A percentile compares a stretch with the other conserved stretches of the same genome.
Evolutionary conservation across 2,113 vertebrate genomes (phyloP).

Genomic region (Excalfactoria chinensis): DNA sequence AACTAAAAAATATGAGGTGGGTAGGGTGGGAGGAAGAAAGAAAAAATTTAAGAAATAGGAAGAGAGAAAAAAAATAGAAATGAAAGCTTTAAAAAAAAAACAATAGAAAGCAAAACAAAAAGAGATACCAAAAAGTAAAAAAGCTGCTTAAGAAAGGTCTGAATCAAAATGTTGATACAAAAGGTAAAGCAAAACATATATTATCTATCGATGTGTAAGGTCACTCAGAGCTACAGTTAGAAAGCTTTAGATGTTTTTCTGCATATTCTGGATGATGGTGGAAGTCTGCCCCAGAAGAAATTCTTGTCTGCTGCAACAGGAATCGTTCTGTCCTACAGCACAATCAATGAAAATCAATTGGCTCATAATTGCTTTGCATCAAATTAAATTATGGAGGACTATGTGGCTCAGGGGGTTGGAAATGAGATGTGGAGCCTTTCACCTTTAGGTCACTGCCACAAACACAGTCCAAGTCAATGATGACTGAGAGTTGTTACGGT

Average conservation of each 20-base stretch:
- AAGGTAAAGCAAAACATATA: not conserved
- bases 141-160: not conserved
- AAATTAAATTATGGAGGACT: conserved; percentile 64
- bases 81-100: not conserved
- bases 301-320: conserved; percentile 22
- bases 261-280: not conserved
- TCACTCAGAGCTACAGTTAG: not conserved
- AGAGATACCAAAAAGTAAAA: not conserved
- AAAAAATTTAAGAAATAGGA: not conserved
- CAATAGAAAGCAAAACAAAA: not conserved
- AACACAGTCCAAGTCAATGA: conserved; percentile 61
- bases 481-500: conserved; percentile 41
- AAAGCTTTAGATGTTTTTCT: not conserved
- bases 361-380: conserved; percentile 68
- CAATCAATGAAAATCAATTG: conserved; percentile 73
- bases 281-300: conserved; percentile 10
- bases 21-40: not conserved
- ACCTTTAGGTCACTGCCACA: conserved; percentile 60
- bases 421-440: conserved; percentile 64
- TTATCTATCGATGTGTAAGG: not conserved
- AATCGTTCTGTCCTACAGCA: conserved; percentile 62
- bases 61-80: not conserved
- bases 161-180: not conserved
- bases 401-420: conserved; percentile 33
- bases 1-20: not conserved